A percentile compares a stretch with the other conserved stretches of the same genome.
phyloP scores from a whole-genome alignment of 2,113 vertebrate genomes.

The Albula goreensis region DNA sequence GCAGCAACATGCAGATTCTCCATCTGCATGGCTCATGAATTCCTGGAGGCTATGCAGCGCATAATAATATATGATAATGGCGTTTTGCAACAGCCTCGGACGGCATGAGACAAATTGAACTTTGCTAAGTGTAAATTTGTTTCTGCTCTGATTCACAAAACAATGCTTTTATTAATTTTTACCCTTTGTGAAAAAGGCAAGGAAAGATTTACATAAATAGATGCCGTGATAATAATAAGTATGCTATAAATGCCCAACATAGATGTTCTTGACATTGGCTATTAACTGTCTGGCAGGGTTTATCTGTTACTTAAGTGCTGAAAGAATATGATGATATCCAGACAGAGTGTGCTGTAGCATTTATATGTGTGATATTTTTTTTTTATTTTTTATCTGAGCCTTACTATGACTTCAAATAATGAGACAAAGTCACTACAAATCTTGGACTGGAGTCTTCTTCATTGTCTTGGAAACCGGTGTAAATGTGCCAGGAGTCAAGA shows the following conservation, averaged over 20 bases:
- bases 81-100: conserved; percentile 41
- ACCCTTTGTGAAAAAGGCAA: conserved; percentile 46
- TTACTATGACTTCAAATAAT: background rate
- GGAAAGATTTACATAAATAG: conserved; percentile 41
- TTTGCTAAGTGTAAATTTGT: conserved; percentile 65
- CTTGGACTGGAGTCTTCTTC: background rate
- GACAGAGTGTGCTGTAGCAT: background rate
- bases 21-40: conserved; percentile 75
- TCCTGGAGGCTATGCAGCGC: conserved; percentile 60
- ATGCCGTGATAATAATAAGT: conserved; percentile 32
- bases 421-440: background rate
- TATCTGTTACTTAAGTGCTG: background rate
- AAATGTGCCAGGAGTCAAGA: background rate
- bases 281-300: conserved; percentile 4
- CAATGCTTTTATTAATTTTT: conserved; percentile 67
- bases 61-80: conserved; percentile 62
- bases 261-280: conserved; percentile 18
- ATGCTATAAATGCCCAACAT: conserved; percentile 1
- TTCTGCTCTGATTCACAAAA: conserved; percentile 58
- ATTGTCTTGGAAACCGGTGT: background rate
- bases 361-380: too few species aligned
- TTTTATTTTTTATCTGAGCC: background rate
- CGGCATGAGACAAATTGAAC: conserved; percentile 55
- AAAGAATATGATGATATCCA: background rate
- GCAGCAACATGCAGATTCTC: conserved; percentile 68